Base-by-base conservation (phyloP, 2,113 vertebrate genomes). In the Laticauda colubrina region DNA sequence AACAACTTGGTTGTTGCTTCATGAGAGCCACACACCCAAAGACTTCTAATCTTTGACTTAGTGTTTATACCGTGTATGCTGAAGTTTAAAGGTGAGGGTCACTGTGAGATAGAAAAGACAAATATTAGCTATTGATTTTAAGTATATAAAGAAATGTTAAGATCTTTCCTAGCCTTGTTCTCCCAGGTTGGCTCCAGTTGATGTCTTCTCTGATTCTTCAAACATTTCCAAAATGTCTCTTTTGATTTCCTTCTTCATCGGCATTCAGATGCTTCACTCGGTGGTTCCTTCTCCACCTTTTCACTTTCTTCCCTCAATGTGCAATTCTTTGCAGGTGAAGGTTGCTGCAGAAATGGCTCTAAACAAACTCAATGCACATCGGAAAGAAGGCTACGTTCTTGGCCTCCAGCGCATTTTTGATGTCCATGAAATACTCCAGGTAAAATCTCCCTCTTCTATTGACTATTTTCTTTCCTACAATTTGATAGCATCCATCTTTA, bases 321-420 rank as follows among this genome's bases (percentile, higher is more conserved):
- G 97, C 1, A 91, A 95, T 12, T 93, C 95, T 0, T 53, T 88
- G 0, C 34, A 87, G 1, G 96, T 96, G 15, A 94, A 97, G 93
- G 45, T 53, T 5, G 81, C 94, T 11, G 94, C 96, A 0, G 94
- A 90, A 29, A 43, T 96, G 69, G 95, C 98, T 55, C 94, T 98
- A 0, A 12, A 39, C 56, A 90, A 94, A 89, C 95, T 97, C 95
- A 98, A 98, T 6, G 90, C 43, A 10, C 87, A 96, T 91, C 91
- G 8, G 15, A 91, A 85, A 0, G 94, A 97, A 0, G 98, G 97
- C 90, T 98, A 97, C 0, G 0, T 97, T 0, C 90, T 98, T 56
- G 91, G 95, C 2, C 97, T 97, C 54, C 96, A 97, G 89, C 64
- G 97, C 26, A 97, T 98, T 48, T 95, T 91, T 5, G 94, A 95